These are phyloP conservation scores for Ceyx erithaca DNA, from an alignment of 2,797 vertebrate species.

Conservation along the genomic window DNA sequence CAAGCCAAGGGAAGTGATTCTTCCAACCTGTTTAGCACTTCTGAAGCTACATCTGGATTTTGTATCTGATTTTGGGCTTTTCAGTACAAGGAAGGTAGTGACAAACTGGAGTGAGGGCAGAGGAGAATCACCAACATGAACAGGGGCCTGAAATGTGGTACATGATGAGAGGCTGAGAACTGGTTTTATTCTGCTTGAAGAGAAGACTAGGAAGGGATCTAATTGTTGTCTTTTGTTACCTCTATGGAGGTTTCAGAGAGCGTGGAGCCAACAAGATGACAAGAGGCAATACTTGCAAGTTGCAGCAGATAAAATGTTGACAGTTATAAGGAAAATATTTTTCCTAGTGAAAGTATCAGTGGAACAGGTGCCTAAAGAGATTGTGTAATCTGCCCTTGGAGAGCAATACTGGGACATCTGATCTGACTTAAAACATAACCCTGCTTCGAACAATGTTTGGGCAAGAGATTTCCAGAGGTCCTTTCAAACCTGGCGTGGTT, in stretches of 20 bases:
- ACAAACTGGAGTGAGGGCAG: background rate
- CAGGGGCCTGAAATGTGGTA: background rate
- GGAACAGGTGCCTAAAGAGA: background rate
- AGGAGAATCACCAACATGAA: background rate
- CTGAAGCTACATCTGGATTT: background rate
- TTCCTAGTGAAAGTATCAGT: background rate
- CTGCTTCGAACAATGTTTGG: background rate
- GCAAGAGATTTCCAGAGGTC: background rate
- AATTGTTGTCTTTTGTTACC: background rate
- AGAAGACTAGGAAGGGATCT: background rate
- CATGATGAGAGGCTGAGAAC: background rate
- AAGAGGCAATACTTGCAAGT: background rate
- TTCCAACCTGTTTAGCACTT: background rate
- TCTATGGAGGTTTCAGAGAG: background rate
- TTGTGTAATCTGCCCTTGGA: background rate
- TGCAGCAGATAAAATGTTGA: background rate
- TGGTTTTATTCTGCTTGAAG: background rate
- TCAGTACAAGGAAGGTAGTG: background rate
- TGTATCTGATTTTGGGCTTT: background rate
- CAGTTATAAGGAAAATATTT: background rate
- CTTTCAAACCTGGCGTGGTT: background rate
- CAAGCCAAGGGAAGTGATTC: background rate
- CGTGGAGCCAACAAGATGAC: accelerated
- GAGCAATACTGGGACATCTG: background rate
- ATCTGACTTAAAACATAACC: background rate